Evolutionary conservation across 2,888 invertebrate species (phyloP), one percentile per base, ranked within the genome.

Genomic region (Nymphalis polychloros): DNA sequence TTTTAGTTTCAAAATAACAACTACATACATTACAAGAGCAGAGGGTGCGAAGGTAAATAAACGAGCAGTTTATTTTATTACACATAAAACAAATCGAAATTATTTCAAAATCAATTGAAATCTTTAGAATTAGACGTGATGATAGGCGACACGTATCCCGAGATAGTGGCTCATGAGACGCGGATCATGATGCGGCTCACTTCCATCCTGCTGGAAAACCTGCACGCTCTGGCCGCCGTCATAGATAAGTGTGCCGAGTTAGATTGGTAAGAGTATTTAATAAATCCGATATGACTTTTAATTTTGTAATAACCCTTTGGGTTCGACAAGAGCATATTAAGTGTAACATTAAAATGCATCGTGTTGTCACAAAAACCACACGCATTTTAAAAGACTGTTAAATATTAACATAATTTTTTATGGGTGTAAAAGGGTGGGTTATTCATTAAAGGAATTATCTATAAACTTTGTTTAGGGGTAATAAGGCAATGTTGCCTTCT

Each of bases 151-250:
- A 95, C 96, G 49, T 94, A 96, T 78, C 94, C 95, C 16, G 96
- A 96, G 81, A 97, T 98, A 78, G 94, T 95, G 77, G 96, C 96
- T 69, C 95, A 96, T 75, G 97, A 98, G 88, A 95, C 95, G 5
- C 91, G 95, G 67, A 96, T 98, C 78, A 95, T 97, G 93, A 92
- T 95, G 82, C 86, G 94, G 16, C 88, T 97, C 55, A 94, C 95
- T 8, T 86, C 94, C 68, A 93, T 93, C 68, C 92, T 97, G 27
- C 86, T 95, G 74, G 93, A 94, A 71, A 90, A 95, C 73, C 85
- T 94, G 35, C 84, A 92, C 60, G 84, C 93, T 0, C 85, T 97
- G 4, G 82, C 94, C 0, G 87, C 90, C 17, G 88, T 95, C 31
- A 92, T 95, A 64, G 92, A 94, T 67, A 85, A 93, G 50, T 94